Evolutionary conservation across 2,888 invertebrate species (phyloP).

Genomic region (Tetragnatha montana): DNA sequence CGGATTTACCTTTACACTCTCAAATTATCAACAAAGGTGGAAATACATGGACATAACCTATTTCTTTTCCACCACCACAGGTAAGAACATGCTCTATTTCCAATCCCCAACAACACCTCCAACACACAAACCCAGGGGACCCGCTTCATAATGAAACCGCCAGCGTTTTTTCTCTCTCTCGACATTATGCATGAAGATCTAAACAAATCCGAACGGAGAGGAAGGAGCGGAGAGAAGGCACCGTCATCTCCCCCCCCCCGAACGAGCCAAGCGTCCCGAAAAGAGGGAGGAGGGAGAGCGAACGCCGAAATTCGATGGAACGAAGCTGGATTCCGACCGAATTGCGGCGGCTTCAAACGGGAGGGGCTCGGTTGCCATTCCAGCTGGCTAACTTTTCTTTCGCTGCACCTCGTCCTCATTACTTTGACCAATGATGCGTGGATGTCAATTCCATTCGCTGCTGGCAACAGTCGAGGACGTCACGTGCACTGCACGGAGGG

Average conservation of each 20-base stretch:
- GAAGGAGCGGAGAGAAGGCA: constrained; percentile 1
- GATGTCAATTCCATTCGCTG: constrained; percentile 68
- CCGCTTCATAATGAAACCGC: neutral
- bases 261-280: neutral
- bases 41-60: neutral
- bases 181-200: constrained; percentile 32
- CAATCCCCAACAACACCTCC: neutral
- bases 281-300: constrained; percentile 6
- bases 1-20: too few species aligned
- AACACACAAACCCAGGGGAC: neutral
- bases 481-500: constrained; percentile 57
- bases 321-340: constrained; percentile 20
- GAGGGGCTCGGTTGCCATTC: constrained; percentile 66
- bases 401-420: constrained; percentile 65
- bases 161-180: neutral
- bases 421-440: constrained; percentile 71
- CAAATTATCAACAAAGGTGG: too few species aligned
- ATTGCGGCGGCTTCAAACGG: constrained; percentile 56
- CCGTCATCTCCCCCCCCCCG: neutral
- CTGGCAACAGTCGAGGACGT: constrained; percentile 67
- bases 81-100: too few species aligned
- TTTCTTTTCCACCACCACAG: too few species aligned
- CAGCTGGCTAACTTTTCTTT: constrained; percentile 70
- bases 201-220: constrained; percentile 18
- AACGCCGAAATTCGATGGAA: neutral